phyloP scores from a whole-genome alignment of 2,888 invertebrate genomes.

The Caenorhabditis sp. region DNA sequence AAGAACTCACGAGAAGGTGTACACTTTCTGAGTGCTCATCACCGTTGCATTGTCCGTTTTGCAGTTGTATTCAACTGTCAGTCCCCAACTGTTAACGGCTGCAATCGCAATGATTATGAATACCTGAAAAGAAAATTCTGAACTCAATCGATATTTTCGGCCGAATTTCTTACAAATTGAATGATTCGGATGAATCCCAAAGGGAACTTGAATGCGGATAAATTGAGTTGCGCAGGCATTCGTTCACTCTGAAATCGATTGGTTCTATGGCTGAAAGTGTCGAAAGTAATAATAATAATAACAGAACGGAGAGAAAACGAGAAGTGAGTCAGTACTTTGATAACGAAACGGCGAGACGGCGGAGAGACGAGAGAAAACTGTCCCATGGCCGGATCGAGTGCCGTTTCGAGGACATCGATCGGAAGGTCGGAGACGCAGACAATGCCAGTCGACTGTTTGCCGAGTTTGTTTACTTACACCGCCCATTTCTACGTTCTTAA shows the following conservation, averaged over 20 bases:
- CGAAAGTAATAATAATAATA: constrained; percentile 23
- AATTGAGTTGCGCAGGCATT: constrained; percentile 35
- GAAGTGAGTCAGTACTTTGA: too few relatives aligned
- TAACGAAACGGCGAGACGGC: background rate
- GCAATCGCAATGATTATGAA: constrained; percentile 75
- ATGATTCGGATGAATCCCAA: constrained; percentile 76
- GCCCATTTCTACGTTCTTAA: constrained; percentile 11
- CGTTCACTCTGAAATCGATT: constrained; percentile 1
- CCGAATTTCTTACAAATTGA: constrained; percentile 69
- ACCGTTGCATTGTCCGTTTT: background rate
- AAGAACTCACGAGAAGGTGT: constrained; percentile 59
- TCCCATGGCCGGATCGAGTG: constrained; percentile 36
- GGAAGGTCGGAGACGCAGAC: constrained; percentile 41
- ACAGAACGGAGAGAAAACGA: constrained; percentile 11
- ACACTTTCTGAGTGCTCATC: constrained; percentile 12
- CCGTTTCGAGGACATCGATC: constrained; percentile 49
- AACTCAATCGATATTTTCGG: background rate
- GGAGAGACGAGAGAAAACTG: constrained; percentile 29
- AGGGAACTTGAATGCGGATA: constrained; percentile 74
- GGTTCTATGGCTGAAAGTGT: background rate
- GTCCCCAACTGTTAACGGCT: constrained; percentile 72
- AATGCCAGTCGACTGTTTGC: constrained; percentile 34
- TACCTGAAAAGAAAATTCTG: constrained; percentile 55
- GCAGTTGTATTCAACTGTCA: constrained; percentile 65
- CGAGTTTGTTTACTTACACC: constrained; percentile 31